phyloP scores from a whole-genome alignment of 1,140 invertebrate genomes.

The Trachymyrmex septentrionalis region DNA sequence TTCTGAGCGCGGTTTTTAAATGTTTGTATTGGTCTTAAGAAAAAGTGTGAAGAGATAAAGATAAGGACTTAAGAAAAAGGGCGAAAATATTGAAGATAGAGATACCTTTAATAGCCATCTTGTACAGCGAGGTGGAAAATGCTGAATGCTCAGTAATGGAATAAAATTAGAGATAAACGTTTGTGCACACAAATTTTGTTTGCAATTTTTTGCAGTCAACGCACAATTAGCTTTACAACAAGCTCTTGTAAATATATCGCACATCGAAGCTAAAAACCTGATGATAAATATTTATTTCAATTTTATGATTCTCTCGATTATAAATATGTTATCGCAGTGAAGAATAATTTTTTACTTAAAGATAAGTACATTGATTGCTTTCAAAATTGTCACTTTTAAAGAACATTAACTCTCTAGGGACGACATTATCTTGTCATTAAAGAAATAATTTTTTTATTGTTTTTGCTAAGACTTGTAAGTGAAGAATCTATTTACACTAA shows the following conservation, averaged over 20 bases:
- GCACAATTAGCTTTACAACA: neutral
- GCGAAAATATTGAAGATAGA: conserved; percentile 8
- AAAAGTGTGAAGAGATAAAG: neutral
- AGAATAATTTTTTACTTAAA: neutral
- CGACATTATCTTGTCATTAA: no score
- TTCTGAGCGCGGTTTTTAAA: conserved; percentile 58
- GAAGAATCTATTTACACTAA: no score
- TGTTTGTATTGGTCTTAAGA: conserved; percentile 49
- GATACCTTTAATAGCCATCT: neutral
- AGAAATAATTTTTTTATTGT: no score
- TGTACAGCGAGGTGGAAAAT: neutral
- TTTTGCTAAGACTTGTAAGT: no score
- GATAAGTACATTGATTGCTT: neutral
- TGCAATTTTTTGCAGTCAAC: neutral
- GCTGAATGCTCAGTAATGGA: neutral
- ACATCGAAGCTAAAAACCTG: neutral
- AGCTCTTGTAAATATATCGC: neutral
- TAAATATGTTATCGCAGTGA: neutral
- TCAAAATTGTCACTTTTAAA: neutral
- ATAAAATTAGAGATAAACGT: conserved; percentile 10
- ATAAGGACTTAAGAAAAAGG: conserved; percentile 46
- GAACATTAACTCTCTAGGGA: neutral
- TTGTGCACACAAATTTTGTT: neutral
- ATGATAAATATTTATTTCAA: conserved; percentile 8
- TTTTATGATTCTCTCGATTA: neutral